Evolutionary conservation across 2,888 invertebrate genomes (phyloP).

Genomic region (Plutella xylostella): DNA sequence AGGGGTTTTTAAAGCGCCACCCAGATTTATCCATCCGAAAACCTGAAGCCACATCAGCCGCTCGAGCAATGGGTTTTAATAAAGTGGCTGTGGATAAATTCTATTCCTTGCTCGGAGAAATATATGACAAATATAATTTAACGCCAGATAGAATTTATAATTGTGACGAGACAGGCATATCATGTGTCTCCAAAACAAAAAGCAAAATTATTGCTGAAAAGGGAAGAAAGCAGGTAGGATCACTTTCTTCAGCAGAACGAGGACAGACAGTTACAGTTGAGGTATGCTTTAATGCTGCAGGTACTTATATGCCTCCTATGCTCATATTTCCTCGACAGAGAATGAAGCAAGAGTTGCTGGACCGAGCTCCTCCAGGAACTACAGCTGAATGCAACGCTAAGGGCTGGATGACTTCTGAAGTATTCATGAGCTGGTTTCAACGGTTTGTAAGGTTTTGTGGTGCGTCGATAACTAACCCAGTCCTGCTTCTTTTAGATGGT

Average conservation of each 20-base stretch:
- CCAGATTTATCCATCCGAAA: slow-evolving; percentile 4
- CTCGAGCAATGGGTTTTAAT: slow-evolving; percentile 13
- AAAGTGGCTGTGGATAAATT: slow-evolving; percentile 17
- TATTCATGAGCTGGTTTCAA: slow-evolving; percentile 17
- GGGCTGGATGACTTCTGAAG: slow-evolving; percentile 16
- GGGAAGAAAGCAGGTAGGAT: slow-evolving; percentile 24
- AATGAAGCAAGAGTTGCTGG: slow-evolving; percentile 23
- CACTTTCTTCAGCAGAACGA: slow-evolving; percentile 24
- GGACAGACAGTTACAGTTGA: slow-evolving; percentile 23
- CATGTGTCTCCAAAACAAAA: slow-evolving; percentile 20
- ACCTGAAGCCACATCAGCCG: slow-evolving; percentile 5
- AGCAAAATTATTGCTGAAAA: slow-evolving; percentile 21
- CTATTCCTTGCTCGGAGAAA: slow-evolving; percentile 16
- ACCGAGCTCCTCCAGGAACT: slow-evolving; percentile 25
- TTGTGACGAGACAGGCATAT: slow-evolving; percentile 26
- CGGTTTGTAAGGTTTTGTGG: slow-evolving; percentile 16
- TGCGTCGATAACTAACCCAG: slow-evolving; percentile 12
- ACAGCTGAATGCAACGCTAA: neutral
- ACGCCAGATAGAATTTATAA: slow-evolving; percentile 25
- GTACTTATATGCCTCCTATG: slow-evolving; percentile 24
- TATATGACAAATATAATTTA: slow-evolving; percentile 20
- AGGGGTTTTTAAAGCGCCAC: slow-evolving; percentile 1
- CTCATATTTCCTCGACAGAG: slow-evolving; percentile 26
- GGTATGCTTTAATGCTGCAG: slow-evolving; percentile 23
- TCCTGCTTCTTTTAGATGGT: slow-evolving; percentile 15